phyloP scores from a whole-genome alignment of 1,140 invertebrate genomes.

The Teleopsis dalmanni region DNA sequence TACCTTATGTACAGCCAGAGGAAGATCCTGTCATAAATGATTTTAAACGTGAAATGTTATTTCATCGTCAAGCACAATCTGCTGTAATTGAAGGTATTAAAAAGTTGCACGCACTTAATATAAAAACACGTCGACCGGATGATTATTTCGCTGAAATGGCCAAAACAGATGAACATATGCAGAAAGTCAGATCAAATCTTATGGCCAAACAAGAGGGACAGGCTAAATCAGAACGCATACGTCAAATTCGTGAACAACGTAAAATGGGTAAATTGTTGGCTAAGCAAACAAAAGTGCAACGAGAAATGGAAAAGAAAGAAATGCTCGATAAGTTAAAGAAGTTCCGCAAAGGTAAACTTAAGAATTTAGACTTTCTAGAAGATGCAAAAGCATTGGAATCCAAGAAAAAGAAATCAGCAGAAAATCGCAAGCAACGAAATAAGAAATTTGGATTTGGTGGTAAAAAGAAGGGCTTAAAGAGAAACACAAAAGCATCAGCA shows the following conservation, averaged over 20 bases:
- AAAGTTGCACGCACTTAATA: constrained; percentile 62
- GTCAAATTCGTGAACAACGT: constrained; percentile 79
- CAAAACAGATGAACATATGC: constrained; percentile 96
- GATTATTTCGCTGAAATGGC: constrained; percentile 99
- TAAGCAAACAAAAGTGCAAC: constrained; percentile 71
- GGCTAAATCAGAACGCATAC: constrained; percentile 80
- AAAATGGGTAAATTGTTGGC: constrained; percentile 83
- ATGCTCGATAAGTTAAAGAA: constrained; percentile 80
- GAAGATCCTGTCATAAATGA: constrained; percentile 85
- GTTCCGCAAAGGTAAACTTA: constrained; percentile 71
- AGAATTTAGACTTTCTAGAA: constrained; percentile 77
- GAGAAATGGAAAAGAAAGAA: constrained; percentile 68
- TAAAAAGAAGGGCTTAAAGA: constrained; percentile 84
- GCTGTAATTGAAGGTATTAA: constrained; percentile 72
- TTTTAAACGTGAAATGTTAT: constrained; percentile 83
- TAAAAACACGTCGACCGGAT: constrained; percentile 76
- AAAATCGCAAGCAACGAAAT: constrained; percentile 66
- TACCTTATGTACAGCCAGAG: constrained; percentile 53
- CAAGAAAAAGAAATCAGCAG: constrained; percentile 49
- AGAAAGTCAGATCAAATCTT: constrained; percentile 81
- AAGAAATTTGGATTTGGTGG: constrained; percentile 92
- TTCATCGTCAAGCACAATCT: constrained; percentile 87
- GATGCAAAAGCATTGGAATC: constrained; percentile 50
- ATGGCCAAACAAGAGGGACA: constrained; percentile 75
- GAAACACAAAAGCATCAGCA: constrained; percentile 77